Conservation (phyloP, 2,888 invertebrate species). For the Sipha maydis region DNA sequence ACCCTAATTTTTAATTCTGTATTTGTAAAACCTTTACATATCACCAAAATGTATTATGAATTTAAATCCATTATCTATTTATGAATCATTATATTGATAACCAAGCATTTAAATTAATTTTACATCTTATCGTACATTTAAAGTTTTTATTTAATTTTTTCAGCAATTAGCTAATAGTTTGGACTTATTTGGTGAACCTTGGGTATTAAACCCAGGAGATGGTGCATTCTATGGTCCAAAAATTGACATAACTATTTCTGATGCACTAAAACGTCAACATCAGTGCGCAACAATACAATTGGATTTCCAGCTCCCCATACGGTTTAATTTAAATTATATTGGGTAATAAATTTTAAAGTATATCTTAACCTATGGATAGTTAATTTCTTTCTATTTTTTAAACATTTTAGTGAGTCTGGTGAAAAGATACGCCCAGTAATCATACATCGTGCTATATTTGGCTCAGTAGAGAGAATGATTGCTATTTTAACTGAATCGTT, state of each 20-base stretch:
- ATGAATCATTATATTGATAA: too few species aligned
- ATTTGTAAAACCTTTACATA: neutral
- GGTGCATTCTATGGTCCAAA: conserved; percentile 99
- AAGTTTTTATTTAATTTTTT: neutral
- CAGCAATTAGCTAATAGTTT: conserved; percentile 84
- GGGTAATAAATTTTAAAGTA: conserved; percentile 54
- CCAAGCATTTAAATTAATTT: too few species aligned
- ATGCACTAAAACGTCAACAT: conserved; percentile 87
- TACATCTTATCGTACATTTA: neutral
- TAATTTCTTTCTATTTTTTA: conserved; percentile 65
- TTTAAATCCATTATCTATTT: too few species aligned
- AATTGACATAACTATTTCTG: conserved; percentile 96
- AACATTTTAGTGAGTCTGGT: conserved; percentile 78
- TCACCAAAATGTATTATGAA: neutral
- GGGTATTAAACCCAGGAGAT: conserved; percentile 93
- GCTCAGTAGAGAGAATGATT: conserved; percentile 97
- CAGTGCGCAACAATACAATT: conserved; percentile 99
- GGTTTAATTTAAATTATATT: conserved; percentile 85
- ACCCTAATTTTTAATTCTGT: too few species aligned
- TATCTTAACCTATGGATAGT: neutral
- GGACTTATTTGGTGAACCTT: conserved; percentile 84
- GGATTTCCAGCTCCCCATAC: conserved; percentile 95
- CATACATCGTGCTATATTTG: conserved; percentile 95
- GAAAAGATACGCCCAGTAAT: conserved; percentile 96
- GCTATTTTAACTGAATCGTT: conserved; percentile 97